Conservation (phyloP, 2,888 invertebrate genomes). For the Clostera curtula region DNA sequence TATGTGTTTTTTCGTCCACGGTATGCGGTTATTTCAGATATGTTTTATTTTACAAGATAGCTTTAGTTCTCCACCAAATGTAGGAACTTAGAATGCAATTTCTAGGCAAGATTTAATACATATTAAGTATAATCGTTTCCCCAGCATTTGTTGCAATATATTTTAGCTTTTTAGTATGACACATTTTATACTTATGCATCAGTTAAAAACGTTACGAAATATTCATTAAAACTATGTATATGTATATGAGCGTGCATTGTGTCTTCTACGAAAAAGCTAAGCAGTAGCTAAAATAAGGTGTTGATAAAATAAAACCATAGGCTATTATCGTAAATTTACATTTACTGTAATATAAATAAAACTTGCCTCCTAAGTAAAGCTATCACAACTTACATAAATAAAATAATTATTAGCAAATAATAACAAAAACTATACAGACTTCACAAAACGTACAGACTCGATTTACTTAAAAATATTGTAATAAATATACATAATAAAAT, state of each 20-base stretch:
- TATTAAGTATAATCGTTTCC: background rate
- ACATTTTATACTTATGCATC: conserved; percentile 4
- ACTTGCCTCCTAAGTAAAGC: conserved; percentile 70
- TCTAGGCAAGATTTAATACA: no score
- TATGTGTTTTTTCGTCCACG: no score
- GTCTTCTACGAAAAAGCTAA: conserved; percentile 41
- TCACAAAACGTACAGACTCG: conserved; percentile 42
- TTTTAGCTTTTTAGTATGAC: conserved; percentile 14
- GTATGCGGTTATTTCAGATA: no score
- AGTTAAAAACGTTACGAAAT: conserved; percentile 8
- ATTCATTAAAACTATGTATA: conserved; percentile 9
- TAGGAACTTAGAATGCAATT: no score
- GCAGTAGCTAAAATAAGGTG: conserved; percentile 38
- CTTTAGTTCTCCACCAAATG: no score
- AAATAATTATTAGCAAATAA: conserved; percentile 58
- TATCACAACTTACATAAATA: conserved; percentile 68
- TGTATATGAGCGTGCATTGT: conserved; percentile 33
- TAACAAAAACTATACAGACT: conserved; percentile 63
- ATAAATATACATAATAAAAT: conserved; percentile 48
- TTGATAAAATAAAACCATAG: conserved; percentile 61
- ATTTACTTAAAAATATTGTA: conserved; percentile 41
- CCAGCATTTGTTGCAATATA: background rate
- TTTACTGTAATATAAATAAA: conserved; percentile 66
- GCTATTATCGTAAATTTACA: conserved; percentile 49
- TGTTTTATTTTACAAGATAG: no score